Percentiles rank a stretch among this genome's conserved stretches.
Evolutionary conservation across 2,888 invertebrate species (phyloP).

Genomic region (Myathropa florea): DNA sequence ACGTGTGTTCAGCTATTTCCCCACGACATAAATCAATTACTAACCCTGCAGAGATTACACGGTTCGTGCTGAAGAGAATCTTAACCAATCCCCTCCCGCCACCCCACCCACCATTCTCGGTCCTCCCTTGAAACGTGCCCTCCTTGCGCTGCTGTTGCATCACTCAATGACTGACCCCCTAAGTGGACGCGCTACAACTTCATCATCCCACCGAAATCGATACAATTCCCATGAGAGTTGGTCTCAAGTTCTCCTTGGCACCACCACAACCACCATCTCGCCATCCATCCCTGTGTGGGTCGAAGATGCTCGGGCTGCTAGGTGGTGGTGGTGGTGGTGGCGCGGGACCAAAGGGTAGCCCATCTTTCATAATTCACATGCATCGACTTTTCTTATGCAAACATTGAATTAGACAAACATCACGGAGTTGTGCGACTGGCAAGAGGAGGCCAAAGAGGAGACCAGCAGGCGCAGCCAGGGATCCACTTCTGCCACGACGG

Average conservation of each 20-base stretch:
- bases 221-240: slow-evolving; percentile 69
- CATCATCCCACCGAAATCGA: slow-evolving; percentile 66
- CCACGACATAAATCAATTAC: slow-evolving; percentile 67
- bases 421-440: slow-evolving; percentile 6
- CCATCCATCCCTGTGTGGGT: neutral
- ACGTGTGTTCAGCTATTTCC: slow-evolving; percentile 65
- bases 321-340: neutral
- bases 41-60: slow-evolving; percentile 65
- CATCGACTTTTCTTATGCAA: slow-evolving; percentile 68
- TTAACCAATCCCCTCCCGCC: neutral
- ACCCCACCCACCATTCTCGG: neutral
- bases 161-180: slow-evolving; percentile 60
- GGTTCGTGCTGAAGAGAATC: slow-evolving; percentile 12
- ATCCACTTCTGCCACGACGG: no score
- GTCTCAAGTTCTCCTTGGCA: slow-evolving; percentile 29
- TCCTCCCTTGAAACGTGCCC: slow-evolving; percentile 50
- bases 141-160: slow-evolving; percentile 42
- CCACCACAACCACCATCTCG: neutral
- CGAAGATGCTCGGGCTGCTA: no score
- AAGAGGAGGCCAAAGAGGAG: slow-evolving; percentile 9
- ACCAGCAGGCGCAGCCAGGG: slow-evolving; percentile 2
- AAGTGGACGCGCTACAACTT: slow-evolving; percentile 67
- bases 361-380: slow-evolving; percentile 69
- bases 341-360: neutral
- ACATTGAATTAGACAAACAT: slow-evolving; percentile 70